Conservation (phyloP, 2,797 vertebrate species). For the Coregonus ussuriensis region DNA sequence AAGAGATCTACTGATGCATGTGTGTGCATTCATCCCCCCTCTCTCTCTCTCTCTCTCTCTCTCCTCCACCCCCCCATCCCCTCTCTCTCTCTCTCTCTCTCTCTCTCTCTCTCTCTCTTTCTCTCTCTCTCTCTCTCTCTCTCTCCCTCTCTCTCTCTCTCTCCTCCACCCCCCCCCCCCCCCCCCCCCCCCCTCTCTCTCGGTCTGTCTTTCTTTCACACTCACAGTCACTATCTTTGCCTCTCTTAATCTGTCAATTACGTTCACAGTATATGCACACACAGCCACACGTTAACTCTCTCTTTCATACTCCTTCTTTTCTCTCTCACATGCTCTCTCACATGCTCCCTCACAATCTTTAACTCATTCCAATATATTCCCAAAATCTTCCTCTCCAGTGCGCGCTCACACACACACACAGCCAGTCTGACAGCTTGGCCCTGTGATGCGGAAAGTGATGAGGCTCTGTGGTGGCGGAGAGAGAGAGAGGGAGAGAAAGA, state of each 20-base stretch:
- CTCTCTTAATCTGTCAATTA: not conserved
- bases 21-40: not conserved
- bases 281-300: not conserved
- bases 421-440: conserved; percentile 70
- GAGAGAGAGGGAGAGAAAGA: conserved; percentile 41
- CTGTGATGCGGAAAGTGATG: conserved; percentile 75
- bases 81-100: no score
- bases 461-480: conserved; percentile 60
- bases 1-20: conserved; percentile 25
- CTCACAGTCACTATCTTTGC: not conserved
- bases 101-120: not conserved
- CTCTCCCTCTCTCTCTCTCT: not conserved
- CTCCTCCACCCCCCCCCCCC: no score
- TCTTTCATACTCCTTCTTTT: not conserved
- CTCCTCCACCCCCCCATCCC: not conserved
- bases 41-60: not conserved
- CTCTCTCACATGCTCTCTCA: not conserved
- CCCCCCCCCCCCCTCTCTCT: not conserved
- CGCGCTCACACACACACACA: conserved; percentile 52
- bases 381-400: not conserved
- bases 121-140: not conserved
- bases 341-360: not conserved
- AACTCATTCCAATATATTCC: conserved; percentile 13
- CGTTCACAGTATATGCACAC: not conserved
- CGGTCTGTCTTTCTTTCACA: not conserved